These are phyloP conservation scores for Nannoperca obscura DNA, from an alignment of 2,797 vertebrate genomes.

Conservation along the genomic window DNA sequence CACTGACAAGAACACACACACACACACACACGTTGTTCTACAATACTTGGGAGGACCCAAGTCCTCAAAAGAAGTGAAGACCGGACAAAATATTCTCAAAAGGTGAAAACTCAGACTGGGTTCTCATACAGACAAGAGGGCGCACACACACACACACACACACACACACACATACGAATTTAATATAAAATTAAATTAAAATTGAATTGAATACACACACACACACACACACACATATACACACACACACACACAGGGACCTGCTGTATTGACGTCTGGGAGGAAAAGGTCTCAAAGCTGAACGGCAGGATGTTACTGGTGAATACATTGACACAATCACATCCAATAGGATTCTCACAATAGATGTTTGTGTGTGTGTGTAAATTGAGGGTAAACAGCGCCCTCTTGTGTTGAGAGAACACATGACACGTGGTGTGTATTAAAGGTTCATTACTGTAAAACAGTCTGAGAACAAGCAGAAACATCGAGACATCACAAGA, in stretches of 20 bases:
- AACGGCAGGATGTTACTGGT: neutral
- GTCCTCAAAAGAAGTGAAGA: neutral
- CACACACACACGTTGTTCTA: constrained; percentile 10
- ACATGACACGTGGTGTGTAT: neutral
- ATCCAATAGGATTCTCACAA: no score
- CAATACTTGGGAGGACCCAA: neutral
- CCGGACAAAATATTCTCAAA: neutral
- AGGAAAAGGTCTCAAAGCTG: neutral
- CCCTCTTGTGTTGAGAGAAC: constrained; percentile 19
- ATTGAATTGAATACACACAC: no score
- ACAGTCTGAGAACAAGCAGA: neutral
- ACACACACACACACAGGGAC: neutral
- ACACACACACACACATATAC: constrained; percentile 10
- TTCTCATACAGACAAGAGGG: neutral
- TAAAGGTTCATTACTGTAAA: neutral
- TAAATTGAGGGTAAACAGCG: no score
- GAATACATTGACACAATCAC: no score
- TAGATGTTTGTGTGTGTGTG: no score
- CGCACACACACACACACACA: constrained; percentile 8
- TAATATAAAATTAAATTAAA: no score
- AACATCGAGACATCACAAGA: neutral
- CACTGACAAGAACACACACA: constrained; percentile 17
- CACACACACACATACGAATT: neutral
- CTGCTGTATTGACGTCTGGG: neutral
- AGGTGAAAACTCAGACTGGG: neutral